Conservation (phyloP, 2,888 invertebrate species). For the Trichogramma evanescens region DNA sequence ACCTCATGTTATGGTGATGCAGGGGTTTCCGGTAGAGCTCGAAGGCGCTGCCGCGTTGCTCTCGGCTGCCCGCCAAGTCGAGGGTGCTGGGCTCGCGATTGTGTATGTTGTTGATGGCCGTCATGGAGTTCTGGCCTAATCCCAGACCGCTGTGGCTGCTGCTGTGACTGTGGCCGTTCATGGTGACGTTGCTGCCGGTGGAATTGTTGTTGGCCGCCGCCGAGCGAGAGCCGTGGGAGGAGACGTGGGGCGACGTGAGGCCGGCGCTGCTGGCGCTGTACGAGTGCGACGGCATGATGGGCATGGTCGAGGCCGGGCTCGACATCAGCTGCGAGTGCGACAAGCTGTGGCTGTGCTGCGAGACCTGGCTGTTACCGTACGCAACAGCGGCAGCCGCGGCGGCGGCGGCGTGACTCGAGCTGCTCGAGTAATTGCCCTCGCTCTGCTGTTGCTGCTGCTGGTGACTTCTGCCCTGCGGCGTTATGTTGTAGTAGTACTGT, state of each 20-base stretch:
- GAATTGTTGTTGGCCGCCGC: too few relatives aligned
- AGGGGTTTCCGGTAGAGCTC: constrained; percentile 88
- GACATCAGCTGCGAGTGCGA: constrained; percentile 42
- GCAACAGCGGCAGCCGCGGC: constrained; percentile 18
- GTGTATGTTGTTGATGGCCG: constrained; percentile 33
- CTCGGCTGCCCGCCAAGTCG: constrained; percentile 76
- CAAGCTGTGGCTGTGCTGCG: constrained; percentile 38
- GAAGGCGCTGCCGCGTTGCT: constrained; percentile 90
- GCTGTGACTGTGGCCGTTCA: constrained; percentile 35
- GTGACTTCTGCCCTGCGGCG: constrained; percentile 29
- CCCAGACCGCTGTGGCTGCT: constrained; percentile 32
- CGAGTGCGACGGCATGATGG: constrained; percentile 30
- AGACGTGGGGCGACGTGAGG: constrained; percentile 29
- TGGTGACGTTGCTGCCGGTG: constrained; percentile 32
- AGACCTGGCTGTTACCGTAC: too few relatives aligned
- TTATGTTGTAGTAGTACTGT: constrained; percentile 52
- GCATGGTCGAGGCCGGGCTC: constrained; percentile 36
- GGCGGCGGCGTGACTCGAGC: constrained; percentile 35
- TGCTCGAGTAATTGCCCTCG: constrained; percentile 32
- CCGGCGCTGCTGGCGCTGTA: constrained; percentile 42
- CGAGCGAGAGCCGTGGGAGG: too few relatives aligned
- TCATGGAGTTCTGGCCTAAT: constrained; percentile 30
- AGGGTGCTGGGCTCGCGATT: constrained; percentile 51
- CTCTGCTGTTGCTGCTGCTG: constrained; percentile 13
- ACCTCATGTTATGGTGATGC: constrained; percentile 77